Evolutionary conservation across 2,797 vertebrate genomes (phyloP).

Genomic region (Rhinichthys osculus): DNA sequence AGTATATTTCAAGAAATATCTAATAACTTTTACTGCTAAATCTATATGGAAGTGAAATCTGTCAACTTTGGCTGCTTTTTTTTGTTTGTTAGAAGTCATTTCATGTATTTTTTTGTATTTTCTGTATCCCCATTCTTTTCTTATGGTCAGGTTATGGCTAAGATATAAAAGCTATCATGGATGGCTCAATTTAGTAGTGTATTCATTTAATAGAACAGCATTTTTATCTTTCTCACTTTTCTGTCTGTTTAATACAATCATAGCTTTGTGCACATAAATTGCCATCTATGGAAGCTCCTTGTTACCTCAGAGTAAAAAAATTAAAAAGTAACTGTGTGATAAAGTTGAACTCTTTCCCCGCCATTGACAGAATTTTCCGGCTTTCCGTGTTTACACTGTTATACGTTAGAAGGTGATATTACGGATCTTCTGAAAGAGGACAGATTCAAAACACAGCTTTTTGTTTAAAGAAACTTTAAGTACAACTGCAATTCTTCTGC

Average conservation of each 20-base stretch:
- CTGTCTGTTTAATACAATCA: conserved; percentile 3
- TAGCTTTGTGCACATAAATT: neutral
- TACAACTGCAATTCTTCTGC: no score
- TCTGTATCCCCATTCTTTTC: conserved; percentile 17
- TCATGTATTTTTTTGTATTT: neutral
- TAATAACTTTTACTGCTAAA: conserved; percentile 47
- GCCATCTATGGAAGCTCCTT: conserved; percentile 20
- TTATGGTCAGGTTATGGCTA: conserved; percentile 46
- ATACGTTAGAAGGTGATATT: neutral
- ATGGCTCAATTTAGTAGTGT: conserved; percentile 43
- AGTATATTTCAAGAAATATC: conserved; percentile 22
- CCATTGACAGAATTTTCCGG: neutral
- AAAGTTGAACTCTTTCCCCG: neutral
- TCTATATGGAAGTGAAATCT: conserved; percentile 36
- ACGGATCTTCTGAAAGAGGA: no score
- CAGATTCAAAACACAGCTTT: no score
- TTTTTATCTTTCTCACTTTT: conserved; percentile 58
- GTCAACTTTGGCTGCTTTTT: conserved; percentile 40
- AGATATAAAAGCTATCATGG: conserved; percentile 54
- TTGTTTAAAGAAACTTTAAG: no score
- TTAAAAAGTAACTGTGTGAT: neutral
- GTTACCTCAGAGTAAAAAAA: conserved; percentile 27
- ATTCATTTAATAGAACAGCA: conserved; percentile 51
- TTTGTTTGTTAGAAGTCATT: conserved; percentile 12
- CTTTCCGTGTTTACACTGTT: neutral